Percentiles rank a stretch among this genome's conserved stretches.
phyloP scores from a whole-genome alignment of 2,888 invertebrate species.

The Idaea biselata region DNA sequence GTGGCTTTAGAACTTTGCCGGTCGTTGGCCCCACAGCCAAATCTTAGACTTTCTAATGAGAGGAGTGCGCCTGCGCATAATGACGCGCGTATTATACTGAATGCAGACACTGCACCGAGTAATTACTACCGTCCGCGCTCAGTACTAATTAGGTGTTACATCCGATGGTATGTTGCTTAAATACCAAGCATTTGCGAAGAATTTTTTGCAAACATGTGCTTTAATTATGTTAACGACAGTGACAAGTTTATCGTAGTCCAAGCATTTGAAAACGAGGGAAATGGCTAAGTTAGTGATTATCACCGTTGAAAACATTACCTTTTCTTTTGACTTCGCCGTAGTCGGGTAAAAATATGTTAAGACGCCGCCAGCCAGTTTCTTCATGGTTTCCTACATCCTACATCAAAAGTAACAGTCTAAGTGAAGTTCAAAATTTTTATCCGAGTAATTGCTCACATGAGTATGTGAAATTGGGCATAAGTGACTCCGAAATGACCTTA shows the following conservation, averaged over 20 bases:
- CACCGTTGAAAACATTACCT: no score
- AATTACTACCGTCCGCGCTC: conserved; percentile 41
- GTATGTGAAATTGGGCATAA: no score
- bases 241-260: conserved; percentile 6
- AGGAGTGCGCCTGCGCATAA: conserved; percentile 54
- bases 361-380: no score
- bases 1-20: conserved; percentile 56
- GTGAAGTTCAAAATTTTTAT: no score
- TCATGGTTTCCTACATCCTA: no score
- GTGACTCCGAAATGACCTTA: background rate
- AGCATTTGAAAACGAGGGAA: no score
- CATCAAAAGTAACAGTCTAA: no score
- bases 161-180: conserved; percentile 42
- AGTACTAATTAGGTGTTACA: conserved; percentile 43
- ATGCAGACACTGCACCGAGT: conserved; percentile 41
- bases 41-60: conserved; percentile 74
- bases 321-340: no score
- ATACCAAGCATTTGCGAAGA: conserved; percentile 31
- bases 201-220: conserved; percentile 24
- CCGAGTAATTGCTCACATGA: no score
- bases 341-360: no score
- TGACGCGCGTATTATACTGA: conserved; percentile 46
- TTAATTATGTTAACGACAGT: conserved; percentile 23
- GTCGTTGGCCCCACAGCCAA: conserved; percentile 62
- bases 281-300: no score